Evolutionary conservation across 2,888 invertebrate species (phyloP).

Genomic region (Rhagonycha lutea): DNA sequence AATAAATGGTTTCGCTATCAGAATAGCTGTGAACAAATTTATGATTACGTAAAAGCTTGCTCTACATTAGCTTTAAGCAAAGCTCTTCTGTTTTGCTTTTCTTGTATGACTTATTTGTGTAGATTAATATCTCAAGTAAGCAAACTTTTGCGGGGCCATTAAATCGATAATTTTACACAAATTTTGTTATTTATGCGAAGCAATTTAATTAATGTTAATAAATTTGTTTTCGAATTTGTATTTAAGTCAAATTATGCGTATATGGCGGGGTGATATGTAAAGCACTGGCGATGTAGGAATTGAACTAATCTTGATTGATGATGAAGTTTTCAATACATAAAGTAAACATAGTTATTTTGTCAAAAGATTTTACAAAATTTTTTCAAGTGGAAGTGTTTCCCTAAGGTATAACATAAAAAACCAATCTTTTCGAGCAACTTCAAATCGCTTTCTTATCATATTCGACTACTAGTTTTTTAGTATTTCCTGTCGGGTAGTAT

Average conservation of each 20-base stretch:
- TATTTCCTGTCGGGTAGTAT: neutral
- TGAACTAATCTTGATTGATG: neutral
- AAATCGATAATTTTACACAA: neutral
- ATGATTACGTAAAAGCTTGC: neutral
- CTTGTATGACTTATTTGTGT: neutral
- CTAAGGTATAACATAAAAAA: neutral
- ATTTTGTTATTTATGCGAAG: neutral
- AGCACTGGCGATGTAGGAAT: neutral
- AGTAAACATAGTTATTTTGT: neutral
- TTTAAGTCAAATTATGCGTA: neutral
- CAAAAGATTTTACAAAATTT: neutral
- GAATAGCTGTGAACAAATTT: neutral
- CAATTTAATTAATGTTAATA: neutral
- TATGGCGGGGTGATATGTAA: neutral
- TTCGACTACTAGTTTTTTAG: neutral
- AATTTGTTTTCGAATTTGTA: neutral
- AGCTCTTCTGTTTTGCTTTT: neutral
- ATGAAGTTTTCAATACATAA: neutral
- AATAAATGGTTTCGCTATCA: neutral
- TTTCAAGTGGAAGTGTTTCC: neutral
- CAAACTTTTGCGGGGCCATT: neutral
- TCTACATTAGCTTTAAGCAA: neutral
- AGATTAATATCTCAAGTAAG: neutral
- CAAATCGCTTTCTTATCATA: neutral
- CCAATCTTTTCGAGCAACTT: neutral